Conservation (phyloP, 2,113 vertebrate species). For the Sprattus sprattus region DNA sequence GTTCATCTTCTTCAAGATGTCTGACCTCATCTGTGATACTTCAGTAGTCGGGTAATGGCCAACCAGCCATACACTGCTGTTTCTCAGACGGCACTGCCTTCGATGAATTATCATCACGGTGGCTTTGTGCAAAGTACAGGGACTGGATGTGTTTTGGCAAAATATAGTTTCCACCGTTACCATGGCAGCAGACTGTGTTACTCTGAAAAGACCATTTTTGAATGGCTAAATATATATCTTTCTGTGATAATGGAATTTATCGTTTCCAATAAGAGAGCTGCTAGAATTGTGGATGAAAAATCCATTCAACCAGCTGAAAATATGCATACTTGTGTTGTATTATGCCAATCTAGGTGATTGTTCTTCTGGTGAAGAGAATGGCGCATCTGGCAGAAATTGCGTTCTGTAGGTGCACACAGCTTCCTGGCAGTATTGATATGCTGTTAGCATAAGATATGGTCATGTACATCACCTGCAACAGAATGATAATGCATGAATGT, state of each 20-base stretch:
- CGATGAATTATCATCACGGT: neutral
- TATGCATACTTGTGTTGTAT: slow-evolving; percentile 19
- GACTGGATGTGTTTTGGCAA: slow-evolving; percentile 9
- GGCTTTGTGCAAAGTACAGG: slow-evolving; percentile 1
- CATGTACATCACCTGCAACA: neutral
- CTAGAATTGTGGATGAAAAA: slow-evolving; percentile 30
- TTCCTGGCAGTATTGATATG: too few relatives aligned
- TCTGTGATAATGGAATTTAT: slow-evolving; percentile 43
- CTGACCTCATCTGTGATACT: slow-evolving; percentile 20
- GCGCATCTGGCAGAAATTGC: neutral
- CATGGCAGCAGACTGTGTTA: slow-evolving; percentile 26
- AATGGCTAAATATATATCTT: slow-evolving; percentile 33
- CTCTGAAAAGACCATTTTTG: slow-evolving; percentile 29
- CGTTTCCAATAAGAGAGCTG: slow-evolving; percentile 41
- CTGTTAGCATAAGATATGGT: too few relatives aligned
- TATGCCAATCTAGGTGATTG: slow-evolving; percentile 12
- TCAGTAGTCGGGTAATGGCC: neutral
- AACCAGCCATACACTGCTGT: slow-evolving; percentile 8
- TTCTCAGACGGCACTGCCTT: neutral
- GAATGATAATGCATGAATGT: neutral
- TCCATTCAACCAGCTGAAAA: neutral
- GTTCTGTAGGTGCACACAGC: neutral
- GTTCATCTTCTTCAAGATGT: slow-evolving; percentile 21
- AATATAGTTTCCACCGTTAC: slow-evolving; percentile 23
- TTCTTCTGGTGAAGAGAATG: neutral